phyloP scores from a whole-genome alignment of 92 coral and sea anemone genomes.

The Hydrozoanthus gracilis region DNA sequence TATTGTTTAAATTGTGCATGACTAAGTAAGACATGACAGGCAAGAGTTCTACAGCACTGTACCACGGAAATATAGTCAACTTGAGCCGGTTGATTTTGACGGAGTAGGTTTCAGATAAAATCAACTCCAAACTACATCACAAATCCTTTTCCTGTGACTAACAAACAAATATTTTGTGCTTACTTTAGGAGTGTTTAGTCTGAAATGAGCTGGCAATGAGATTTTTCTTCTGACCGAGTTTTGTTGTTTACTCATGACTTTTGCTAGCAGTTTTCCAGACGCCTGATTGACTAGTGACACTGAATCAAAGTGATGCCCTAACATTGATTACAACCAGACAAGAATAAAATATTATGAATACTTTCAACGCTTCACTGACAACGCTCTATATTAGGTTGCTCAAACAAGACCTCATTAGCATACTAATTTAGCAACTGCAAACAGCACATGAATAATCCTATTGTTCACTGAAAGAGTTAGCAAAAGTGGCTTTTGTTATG shows the following conservation, averaged over 20 bases:
- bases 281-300: background rate
- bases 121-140: background rate
- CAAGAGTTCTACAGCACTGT: too few relatives aligned
- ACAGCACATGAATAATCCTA: background rate
- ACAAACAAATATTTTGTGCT: background rate
- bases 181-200: conserved; percentile 34
- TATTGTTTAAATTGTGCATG: too few relatives aligned
- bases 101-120: background rate
- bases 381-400: too few relatives aligned
- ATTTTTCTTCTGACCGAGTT: conserved; percentile 46
- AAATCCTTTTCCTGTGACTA: background rate
- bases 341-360: background rate
- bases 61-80: too few relatives aligned
- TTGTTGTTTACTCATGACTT: conserved; percentile 15
- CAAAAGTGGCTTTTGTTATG: background rate
- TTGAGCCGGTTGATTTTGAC: too few relatives aligned
- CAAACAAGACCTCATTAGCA: background rate
- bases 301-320: background rate
- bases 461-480: background rate
- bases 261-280: background rate
- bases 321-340: background rate
- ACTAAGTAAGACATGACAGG: too few relatives aligned
- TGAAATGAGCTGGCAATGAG: conserved; percentile 72
- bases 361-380: too few relatives aligned
- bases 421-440: background rate